A percentile compares a stretch with the other conserved stretches of the same genome.
Conservation (phyloP, 2,888 invertebrate species). For the Theodoxus fluviatilis region DNA sequence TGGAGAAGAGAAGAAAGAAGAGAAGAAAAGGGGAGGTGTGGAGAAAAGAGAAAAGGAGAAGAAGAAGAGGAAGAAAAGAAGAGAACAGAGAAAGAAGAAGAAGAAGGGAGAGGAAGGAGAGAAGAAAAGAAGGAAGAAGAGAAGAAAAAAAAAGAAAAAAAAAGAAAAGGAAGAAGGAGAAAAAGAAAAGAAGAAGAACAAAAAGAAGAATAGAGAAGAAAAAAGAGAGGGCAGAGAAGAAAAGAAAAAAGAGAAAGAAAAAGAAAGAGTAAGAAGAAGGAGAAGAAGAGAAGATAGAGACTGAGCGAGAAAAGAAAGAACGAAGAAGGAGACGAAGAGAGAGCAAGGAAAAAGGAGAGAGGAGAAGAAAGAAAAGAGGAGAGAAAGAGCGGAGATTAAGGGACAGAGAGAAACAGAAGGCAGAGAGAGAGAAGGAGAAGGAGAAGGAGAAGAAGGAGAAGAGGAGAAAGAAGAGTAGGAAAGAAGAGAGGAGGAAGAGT, state of each 20-base stretch:
- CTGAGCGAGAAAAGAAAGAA: neutral
- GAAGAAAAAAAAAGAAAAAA: neutral
- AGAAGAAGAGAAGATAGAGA: neutral
- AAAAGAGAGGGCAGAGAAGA: neutral
- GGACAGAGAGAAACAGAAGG: no score
- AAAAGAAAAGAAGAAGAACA: slow-evolving; percentile 18
- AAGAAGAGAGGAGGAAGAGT: no score
- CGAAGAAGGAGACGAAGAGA: neutral
- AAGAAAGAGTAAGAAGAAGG: neutral
- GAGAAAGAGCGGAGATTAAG: no score
- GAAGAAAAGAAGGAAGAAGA: neutral
- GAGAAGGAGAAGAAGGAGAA: no score
- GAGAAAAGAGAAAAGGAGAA: neutral
- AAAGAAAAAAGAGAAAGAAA: neutral
- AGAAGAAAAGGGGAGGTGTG: neutral
- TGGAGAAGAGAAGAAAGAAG: no score
- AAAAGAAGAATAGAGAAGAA: neutral
- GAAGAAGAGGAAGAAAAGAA: neutral
- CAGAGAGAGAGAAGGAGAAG: no score
- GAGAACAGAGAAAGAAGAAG: neutral
- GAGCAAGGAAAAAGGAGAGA: no score
- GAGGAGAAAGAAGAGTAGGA: no score
- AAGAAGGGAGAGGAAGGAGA: neutral
- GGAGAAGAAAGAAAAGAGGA: no score
- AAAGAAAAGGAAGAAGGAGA: neutral